These are phyloP conservation scores for Diogma glabrata DNA, from an alignment of 2,888 invertebrate species.

Conservation along the genomic window DNA sequence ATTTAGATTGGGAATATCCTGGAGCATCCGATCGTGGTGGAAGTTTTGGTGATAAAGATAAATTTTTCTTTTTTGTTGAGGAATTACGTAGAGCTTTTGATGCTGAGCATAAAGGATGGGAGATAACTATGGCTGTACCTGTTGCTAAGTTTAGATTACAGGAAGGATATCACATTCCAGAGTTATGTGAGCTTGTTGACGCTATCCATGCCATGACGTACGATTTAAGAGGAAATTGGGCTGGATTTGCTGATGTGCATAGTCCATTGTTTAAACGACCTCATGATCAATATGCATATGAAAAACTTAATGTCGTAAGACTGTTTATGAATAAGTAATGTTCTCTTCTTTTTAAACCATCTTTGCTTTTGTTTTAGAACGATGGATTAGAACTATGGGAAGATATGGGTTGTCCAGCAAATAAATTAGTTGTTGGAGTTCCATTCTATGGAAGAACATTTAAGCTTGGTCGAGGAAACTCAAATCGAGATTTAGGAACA, in stretches of 20 bases:
- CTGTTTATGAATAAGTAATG: conserved; percentile 9
- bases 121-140: conserved; percentile 82
- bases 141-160: conserved; percentile 75
- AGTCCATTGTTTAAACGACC: conserved; percentile 76
- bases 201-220: conserved; percentile 81
- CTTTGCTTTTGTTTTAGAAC: conserved; percentile 42
- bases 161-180: conserved; percentile 85
- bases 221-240: conserved; percentile 81
- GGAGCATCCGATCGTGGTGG: conserved; percentile 81
- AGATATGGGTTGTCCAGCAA: conserved; percentile 74
- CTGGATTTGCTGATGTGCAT: conserved; percentile 81
- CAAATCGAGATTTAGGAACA: conserved; percentile 70
- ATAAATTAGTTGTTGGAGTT: conserved; percentile 77
- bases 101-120: conserved; percentile 63
- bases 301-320: conserved; percentile 78
- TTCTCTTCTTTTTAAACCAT: neutral
- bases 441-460: conserved; percentile 83
- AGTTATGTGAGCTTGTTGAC: conserved; percentile 70
- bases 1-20: conserved; percentile 86
- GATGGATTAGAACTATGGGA: conserved; percentile 83
- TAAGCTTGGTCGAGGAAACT: conserved; percentile 70
- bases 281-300: conserved; percentile 81
- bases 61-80: conserved; percentile 70
- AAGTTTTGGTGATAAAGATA: conserved; percentile 70
- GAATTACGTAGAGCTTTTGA: conserved; percentile 70